phyloP scores from a whole-genome alignment of 2,888 invertebrate genomes.

The Agrotis ipsilon region DNA sequence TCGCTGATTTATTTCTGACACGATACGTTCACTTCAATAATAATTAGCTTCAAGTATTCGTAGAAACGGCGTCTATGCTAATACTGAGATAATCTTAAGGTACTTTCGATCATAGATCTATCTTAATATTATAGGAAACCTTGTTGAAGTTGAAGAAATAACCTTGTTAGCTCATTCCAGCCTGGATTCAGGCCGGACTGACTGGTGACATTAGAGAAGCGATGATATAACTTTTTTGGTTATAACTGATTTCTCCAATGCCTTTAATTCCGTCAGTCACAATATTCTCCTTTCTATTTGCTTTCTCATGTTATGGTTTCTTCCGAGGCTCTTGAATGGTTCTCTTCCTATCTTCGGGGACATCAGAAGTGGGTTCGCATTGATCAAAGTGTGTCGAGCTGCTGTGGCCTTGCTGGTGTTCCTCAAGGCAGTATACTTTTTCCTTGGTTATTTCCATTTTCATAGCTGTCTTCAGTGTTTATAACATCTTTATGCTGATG shows the following conservation, averaged over 20 bases:
- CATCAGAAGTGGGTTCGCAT: neutral
- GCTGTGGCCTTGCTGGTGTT: too few species aligned
- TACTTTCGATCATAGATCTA: too few species aligned
- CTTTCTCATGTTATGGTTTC: neutral
- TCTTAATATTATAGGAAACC: too few species aligned
- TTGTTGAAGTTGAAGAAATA: too few species aligned
- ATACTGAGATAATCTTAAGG: neutral
- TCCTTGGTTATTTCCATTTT: too few species aligned
- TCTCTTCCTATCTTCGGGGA: neutral
- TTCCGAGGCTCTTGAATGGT: neutral
- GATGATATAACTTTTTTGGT: neutral
- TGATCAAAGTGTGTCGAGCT: too few species aligned
- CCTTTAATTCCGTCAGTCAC: neutral
- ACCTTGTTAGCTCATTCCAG: too few species aligned
- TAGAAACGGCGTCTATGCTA: neutral
- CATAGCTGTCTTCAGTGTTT: too few species aligned
- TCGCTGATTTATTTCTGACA: neutral
- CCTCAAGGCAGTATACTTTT: too few species aligned
- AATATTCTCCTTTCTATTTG: neutral
- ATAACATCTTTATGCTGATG: too few species aligned
- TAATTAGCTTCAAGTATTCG: neutral
- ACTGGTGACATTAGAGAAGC: neutral
- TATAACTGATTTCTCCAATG: neutral
- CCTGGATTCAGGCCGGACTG: too few species aligned
- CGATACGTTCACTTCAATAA: neutral